Base-by-base conservation (phyloP, 1,140 invertebrate species). In the Macrostomum lignano region DNA sequence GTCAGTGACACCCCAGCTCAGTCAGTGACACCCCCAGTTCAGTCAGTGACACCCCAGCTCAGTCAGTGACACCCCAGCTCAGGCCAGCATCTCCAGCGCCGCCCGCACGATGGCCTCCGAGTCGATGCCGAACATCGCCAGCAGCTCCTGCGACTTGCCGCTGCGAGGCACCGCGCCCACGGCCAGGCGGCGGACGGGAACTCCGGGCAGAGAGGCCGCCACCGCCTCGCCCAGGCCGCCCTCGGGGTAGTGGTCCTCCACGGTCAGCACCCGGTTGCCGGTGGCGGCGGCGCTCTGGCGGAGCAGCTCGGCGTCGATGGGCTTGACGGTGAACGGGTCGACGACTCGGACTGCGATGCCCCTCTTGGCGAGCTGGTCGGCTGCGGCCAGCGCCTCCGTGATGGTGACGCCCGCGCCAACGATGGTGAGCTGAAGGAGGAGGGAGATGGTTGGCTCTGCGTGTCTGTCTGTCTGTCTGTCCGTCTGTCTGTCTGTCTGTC, bases 181-280 rank as follows among this genome's bases (percentile, higher is more conserved):
- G 28, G 14, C 24, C 14, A 41, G 19, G 7, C 11, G 6, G 10
- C 26, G 24, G 3, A 33, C n/a, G 10, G 14, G 14, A 2, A 33
- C 32, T 25, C 7, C 17, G 26, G 15, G 14, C 3, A 5, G 4
- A 30, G 6, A 5, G 15, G 28, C 15, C 20, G 14, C 20, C 11
- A 33, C 32, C 9, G 32, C 32, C 17, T 33, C 32, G 3, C 32
- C 32, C 14, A 33, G 13, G 7, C 32, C 32, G 74, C 73, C 77
- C 60, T 79, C 72, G 26, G 71, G 65, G 50, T 96, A 98, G 58
- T 98, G 88, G 60, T 98, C 88, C 52, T 98, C 88, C 3, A 91
- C 78, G 19, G 81, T 81, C 25, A 98, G 45, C 22, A 94, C 66
- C 17, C 67, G 65, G 1, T 79, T 79, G 21, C 72, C 72, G 37